Percentiles rank a stretch among this genome's conserved stretches.
These are phyloP conservation scores for Dinomys branickii DNA, from an alignment of 2,113 vertebrate species.

Conservation along the genomic window DNA sequence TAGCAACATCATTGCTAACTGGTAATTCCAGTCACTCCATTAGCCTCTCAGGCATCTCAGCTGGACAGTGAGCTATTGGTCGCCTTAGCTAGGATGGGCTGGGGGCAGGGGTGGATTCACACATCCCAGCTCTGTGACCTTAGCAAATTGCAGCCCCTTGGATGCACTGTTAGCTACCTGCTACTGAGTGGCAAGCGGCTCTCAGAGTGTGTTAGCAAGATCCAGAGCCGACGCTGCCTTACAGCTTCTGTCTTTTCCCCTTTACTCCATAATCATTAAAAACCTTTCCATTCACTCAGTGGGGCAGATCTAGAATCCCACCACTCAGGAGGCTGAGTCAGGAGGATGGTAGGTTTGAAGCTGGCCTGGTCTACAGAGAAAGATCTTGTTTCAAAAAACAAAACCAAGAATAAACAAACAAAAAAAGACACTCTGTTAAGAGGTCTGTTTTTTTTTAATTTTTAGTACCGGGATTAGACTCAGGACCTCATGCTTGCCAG, in stretches of 20 bases:
- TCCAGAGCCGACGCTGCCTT: neutral
- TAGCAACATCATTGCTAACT: too few species aligned
- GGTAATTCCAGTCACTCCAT: neutral
- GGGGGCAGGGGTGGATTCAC: neutral
- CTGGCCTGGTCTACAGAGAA: neutral
- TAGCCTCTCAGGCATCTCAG: neutral
- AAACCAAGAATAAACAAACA: neutral
- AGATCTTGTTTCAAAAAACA: neutral
- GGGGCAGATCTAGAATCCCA: neutral
- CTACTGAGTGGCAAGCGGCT: neutral
- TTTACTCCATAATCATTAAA: neutral
- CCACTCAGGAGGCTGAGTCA: neutral
- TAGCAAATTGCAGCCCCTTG: neutral
- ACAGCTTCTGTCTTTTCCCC: neutral
- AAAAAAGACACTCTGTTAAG: neutral
- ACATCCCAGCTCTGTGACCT: neutral
- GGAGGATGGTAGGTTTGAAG: neutral
- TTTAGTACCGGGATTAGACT: too few species aligned
- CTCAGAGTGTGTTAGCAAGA: neutral
- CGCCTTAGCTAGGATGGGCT: neutral
- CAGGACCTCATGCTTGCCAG: too few species aligned
- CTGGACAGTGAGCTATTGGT: neutral
- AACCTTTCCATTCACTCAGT: neutral
- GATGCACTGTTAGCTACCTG: neutral
- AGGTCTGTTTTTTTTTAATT: too few species aligned